phyloP scores from a whole-genome alignment of 2,888 invertebrate genomes.

The Archips crataeganus region DNA sequence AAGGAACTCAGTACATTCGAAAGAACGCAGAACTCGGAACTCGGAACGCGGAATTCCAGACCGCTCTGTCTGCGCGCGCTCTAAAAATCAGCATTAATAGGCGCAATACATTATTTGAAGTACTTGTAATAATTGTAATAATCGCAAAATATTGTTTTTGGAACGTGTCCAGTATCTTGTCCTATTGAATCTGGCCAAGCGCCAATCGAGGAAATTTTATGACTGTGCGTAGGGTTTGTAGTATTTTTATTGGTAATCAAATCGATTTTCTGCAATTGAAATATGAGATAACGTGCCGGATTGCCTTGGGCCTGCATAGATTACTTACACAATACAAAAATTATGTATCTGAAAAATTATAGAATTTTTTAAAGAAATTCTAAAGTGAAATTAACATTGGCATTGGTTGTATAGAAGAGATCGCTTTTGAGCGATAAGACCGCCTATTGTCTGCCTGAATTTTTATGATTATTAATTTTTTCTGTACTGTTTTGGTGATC shows the following conservation, averaged over 20 bases:
- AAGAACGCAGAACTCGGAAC: too few species aligned
- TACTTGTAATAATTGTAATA: slow-evolving; percentile 33
- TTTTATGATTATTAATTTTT: too few species aligned
- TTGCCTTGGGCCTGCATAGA: background rate
- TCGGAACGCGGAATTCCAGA: too few species aligned
- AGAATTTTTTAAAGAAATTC: too few species aligned
- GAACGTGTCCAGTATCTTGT: slow-evolving; percentile 31
- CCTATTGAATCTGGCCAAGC: slow-evolving; percentile 19
- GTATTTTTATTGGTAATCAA: slow-evolving; percentile 26
- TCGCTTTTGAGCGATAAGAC: too few species aligned
- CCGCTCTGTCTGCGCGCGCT: too few species aligned
- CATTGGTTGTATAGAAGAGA: too few species aligned
- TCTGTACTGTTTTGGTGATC: too few species aligned
- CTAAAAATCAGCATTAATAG: slow-evolving; percentile 15
- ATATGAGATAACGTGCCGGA: slow-evolving; percentile 7
- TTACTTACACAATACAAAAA: background rate
- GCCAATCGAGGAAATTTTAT: slow-evolving; percentile 17
- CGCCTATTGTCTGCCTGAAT: too few species aligned
- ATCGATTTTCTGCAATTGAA: slow-evolving; percentile 30
- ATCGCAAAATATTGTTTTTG: slow-evolving; percentile 33
- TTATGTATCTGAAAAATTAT: too few species aligned
- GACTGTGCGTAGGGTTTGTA: slow-evolving; percentile 18
- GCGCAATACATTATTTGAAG: slow-evolving; percentile 19
- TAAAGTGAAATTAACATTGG: too few species aligned
- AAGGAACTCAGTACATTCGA: too few species aligned